Conservation (phyloP, 2,888 invertebrate genomes). For the Cephonodes hylas region DNA sequence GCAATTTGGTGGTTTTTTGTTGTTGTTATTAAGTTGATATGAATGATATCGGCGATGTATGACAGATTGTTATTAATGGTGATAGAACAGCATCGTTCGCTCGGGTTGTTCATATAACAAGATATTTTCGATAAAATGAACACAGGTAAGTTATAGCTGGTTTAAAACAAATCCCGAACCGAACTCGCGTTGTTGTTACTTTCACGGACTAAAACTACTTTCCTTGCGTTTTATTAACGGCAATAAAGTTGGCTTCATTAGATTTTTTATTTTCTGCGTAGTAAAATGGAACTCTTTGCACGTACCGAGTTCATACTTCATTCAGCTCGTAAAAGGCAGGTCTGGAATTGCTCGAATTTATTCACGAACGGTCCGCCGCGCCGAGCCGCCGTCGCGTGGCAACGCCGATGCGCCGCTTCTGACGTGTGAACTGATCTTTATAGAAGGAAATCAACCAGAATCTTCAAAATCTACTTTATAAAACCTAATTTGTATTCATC, state of each 20-base stretch:
- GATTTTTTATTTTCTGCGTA: constrained; percentile 61
- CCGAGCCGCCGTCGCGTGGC: background rate
- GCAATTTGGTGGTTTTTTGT: constrained; percentile 6
- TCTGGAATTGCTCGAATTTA: constrained; percentile 59
- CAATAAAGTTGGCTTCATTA: constrained; percentile 62
- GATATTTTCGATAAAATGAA: constrained; percentile 24
- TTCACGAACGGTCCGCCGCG: constrained; percentile 42
- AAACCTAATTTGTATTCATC: background rate
- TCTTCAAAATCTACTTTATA: background rate
- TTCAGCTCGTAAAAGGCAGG: constrained; percentile 59
- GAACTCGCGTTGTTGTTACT: constrained; percentile 39
- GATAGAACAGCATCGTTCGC: constrained; percentile 10
- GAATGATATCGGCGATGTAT: background rate
- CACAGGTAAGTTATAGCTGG: constrained; percentile 18
- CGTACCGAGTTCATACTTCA: constrained; percentile 63
- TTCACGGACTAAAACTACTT: constrained; percentile 44
- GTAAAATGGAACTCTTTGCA: constrained; percentile 53
- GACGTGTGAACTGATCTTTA: background rate
- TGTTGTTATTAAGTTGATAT: constrained; percentile 1
- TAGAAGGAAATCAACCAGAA: background rate
- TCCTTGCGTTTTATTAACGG: constrained; percentile 59
- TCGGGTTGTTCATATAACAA: background rate
- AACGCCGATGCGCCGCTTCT: background rate
- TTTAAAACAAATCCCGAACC: constrained; percentile 35
- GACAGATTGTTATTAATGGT: constrained; percentile 3